Evolutionary conservation across 1,140 invertebrate species (phyloP), one percentile per base, ranked within the genome.

Genomic region (Drosophila kikkawai): DNA sequence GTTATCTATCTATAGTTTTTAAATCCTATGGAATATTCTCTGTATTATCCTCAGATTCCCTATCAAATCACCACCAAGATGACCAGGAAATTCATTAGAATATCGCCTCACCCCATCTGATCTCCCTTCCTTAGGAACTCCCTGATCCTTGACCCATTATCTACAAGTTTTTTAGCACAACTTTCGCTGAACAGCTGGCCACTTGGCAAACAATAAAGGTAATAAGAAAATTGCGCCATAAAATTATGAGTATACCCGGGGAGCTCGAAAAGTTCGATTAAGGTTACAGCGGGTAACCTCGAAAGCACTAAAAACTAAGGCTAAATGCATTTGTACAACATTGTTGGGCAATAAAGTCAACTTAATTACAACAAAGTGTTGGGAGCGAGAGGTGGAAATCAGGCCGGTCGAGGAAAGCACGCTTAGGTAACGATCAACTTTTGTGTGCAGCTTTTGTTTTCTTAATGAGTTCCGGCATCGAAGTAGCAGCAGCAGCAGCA

Each of bases 191-290:
- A 3, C 71, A 75, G 50, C 70, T 60, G 69, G 53, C 32, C 63
- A 61, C 15, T 41, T 56, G 29, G 26, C 15, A 41, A 44, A 63
- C 55, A 64, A 64, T 57, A 47, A 48, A 42, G 66, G 66, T 53
- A 50, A 70, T 69, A 69, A 68, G 47, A 44, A 44, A 69, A 69
- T 55, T 55, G 39, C 41, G 9, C 29, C 70, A 80, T 79, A 84
- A 88, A 88, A 80, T 75, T 83, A 83, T 80, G 76, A 88, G 79
- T 86, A 87, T 87, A 86, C 74, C 74, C 29, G 29, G 41, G 63
- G 64, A 73, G 82, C 63, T 39, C 34, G 44, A 79, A 79, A 87
- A 88, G 83, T 87, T 87, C 83, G 82, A 87, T 87, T 80, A 88
- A 88, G 79, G 70, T 50, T 61, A 37, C 42, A 60, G 26, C 26